A percentile compares a stretch with the other conserved stretches of the same genome.
Conservation (phyloP, 2,888 invertebrate species). For the Stramonita haemastoma region DNA sequence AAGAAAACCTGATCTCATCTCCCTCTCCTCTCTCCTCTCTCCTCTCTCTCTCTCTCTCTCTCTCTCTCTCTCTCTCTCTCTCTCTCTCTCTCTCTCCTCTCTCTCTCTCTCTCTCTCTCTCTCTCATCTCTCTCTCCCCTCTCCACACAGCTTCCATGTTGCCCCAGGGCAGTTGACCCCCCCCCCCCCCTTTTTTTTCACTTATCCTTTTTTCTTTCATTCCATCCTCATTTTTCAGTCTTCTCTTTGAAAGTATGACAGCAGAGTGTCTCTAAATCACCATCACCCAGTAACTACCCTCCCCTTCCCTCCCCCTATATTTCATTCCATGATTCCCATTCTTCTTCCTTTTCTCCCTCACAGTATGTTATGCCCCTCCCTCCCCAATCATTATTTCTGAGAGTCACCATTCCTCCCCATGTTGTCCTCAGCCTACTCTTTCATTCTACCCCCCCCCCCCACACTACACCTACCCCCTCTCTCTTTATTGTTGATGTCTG, state of each 20-base stretch:
- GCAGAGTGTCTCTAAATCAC: not conserved
- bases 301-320: not conserved
- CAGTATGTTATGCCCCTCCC: not conserved
- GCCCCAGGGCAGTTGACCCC: not conserved
- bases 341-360: not conserved
- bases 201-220: not conserved
- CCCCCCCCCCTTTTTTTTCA: not conserved
- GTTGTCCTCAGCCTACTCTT: not conserved
- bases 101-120: not conserved
- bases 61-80: not conserved
- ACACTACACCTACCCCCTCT: not conserved
- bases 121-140: not conserved
- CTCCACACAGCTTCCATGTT: not conserved
- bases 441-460: not conserved
- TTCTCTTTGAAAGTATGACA: no score
- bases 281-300: not conserved
- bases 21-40: not conserved
- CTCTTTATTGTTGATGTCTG: no score
- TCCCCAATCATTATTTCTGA: not conserved
- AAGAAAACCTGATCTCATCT: no score
- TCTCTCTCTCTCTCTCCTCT: not conserved
- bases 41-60: slow-evolving; percentile 2
- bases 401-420: not conserved
- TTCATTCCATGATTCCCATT: not conserved
- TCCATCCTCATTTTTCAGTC: not conserved